phyloP scores from a whole-genome alignment of 2,113 vertebrate species.

The Varanus komodoensis region DNA sequence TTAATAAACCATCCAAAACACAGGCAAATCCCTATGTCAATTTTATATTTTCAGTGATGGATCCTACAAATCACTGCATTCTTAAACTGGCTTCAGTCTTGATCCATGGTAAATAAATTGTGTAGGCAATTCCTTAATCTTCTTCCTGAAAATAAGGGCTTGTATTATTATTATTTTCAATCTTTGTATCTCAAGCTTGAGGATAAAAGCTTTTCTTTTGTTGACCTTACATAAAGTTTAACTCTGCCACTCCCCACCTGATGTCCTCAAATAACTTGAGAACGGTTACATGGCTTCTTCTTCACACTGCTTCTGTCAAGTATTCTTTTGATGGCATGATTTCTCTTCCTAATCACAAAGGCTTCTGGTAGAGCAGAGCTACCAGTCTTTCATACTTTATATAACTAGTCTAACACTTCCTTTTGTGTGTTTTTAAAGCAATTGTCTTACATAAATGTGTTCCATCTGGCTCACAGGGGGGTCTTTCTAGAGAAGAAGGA shows the following conservation, averaged over 20 bases:
- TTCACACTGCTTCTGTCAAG: conserved; percentile 23
- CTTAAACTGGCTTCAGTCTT: neutral
- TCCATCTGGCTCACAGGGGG: neutral
- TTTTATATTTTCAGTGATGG: neutral
- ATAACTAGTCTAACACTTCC: neutral
- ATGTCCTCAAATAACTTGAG: neutral
- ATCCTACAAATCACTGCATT: neutral
- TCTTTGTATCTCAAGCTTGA: neutral
- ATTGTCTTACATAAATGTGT: neutral
- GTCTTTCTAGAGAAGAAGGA: neutral
- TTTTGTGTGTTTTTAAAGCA: neutral
- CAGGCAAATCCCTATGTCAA: neutral
- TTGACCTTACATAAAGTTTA: neutral
- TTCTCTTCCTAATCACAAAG: conserved; percentile 11
- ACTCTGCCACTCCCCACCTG: neutral
- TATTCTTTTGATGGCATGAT: neutral
- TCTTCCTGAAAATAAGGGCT: neutral
- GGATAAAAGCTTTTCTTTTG: neutral
- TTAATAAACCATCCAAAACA: neutral
- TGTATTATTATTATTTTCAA: conserved; percentile 9
- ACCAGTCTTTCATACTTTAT: neutral
- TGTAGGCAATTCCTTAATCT: neutral
- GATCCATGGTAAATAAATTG: neutral
- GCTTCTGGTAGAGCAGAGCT: neutral
- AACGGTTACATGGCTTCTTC: conserved; percentile 5